These are phyloP conservation scores for Zoanthus sociatus DNA, from an alignment of 92 coral and sea anemone genomes.

Conservation along the genomic window DNA sequence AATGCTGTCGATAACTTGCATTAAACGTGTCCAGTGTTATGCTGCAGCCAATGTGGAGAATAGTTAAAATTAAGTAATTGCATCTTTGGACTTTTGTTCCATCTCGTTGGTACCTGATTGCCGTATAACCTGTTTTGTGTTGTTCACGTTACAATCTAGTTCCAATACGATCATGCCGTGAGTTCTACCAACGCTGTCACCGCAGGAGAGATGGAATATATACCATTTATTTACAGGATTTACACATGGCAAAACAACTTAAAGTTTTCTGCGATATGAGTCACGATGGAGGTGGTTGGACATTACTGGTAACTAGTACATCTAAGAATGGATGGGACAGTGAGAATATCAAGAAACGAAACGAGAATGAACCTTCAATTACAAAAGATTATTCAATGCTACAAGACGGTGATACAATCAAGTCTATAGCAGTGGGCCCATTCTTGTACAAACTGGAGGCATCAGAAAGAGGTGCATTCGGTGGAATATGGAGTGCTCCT, in stretches of 20 bases:
- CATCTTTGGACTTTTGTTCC: too few relatives aligned
- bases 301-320: conserved; percentile 84
- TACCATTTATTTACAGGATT: conserved; percentile 79
- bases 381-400: conserved; percentile 87
- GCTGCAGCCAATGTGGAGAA: background rate
- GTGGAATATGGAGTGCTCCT: conserved; percentile 96
- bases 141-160: conserved; percentile 54
- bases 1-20: background rate
- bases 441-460: conserved; percentile 90
- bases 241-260: conserved; percentile 72
- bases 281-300: conserved; percentile 93
- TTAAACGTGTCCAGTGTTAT: background rate
- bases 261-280: conserved; percentile 96
- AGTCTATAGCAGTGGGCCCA: conserved; percentile 79
- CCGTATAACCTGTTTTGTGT: background rate
- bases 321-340: conserved; percentile 83
- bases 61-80: too few relatives aligned
- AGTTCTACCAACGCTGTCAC: conserved; percentile 93
- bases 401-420: conserved; percentile 87
- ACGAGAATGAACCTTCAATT: conserved; percentile 83
- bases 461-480: conserved; percentile 82
- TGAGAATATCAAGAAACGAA: conserved; percentile 77
- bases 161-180: conserved; percentile 95
- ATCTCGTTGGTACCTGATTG: background rate
- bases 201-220: conserved; percentile 87